Evolutionary conservation across 2,797 vertebrate species (phyloP).

Genomic region (Pangasius macronema): DNA sequence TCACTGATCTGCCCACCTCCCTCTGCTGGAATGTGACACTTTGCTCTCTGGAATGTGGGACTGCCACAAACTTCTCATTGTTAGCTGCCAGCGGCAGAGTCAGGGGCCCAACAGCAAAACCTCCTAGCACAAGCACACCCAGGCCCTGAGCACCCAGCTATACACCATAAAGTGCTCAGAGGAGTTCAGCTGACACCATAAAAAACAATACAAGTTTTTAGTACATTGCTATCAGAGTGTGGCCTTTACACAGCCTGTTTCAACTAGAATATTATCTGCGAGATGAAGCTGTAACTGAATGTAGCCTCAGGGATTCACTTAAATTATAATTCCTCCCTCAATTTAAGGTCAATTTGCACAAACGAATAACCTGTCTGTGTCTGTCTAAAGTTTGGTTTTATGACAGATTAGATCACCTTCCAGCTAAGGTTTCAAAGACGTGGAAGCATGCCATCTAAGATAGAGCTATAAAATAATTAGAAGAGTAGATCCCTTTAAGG

Average conservation of each 20-base stretch:
- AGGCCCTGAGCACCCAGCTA: not conserved
- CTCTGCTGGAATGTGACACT: constrained; percentile 68
- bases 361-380: constrained; percentile 17
- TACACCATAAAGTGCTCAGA: not conserved
- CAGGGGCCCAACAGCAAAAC: constrained; percentile 36
- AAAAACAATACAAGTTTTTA: not conserved
- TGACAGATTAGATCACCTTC: constrained; percentile 15
- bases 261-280: not conserved
- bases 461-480: constrained; percentile 5
- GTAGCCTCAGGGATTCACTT: not conserved
- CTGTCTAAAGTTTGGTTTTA: constrained; percentile 29
- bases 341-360: constrained; percentile 6
- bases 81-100: constrained; percentile 56
- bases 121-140: constrained; percentile 10
- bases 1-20: constrained; percentile 54
- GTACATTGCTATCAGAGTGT: not conserved
- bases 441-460: not conserved
- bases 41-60: constrained; percentile 63
- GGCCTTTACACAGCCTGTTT: not conserved
- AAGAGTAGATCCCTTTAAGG: constrained; percentile 2
- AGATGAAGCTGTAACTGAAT: constrained; percentile 1
- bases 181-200: not conserved
- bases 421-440: not conserved
- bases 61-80: constrained; percentile 57
- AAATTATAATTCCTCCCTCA: not conserved